A percentile compares a stretch with the other conserved stretches of the same genome.
Conservation (phyloP, 2,113 vertebrate species). For the Nanorana parkeri region DNA sequence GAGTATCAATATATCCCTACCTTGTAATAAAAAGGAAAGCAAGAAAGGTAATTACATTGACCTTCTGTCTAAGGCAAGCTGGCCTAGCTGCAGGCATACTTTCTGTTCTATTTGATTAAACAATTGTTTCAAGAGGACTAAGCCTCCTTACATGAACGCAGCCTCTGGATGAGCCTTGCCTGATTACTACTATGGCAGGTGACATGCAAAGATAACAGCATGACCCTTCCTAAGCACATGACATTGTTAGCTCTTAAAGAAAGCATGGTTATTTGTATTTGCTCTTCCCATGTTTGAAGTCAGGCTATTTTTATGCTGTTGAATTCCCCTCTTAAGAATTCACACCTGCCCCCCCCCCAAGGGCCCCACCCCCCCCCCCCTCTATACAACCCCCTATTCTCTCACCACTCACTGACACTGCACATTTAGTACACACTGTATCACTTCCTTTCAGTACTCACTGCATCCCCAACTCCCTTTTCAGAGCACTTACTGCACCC, state of each 20-base stretch:
- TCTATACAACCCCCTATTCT: too few relatives aligned
- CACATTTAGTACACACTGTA: too few relatives aligned
- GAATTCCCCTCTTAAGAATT: neutral
- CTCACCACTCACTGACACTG: too few relatives aligned
- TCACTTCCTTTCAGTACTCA: too few relatives aligned
- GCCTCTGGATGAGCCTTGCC: neutral
- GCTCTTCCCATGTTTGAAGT: neutral
- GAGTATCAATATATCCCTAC: neutral
- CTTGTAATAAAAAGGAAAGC: neutral
- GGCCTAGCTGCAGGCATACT: conserved; percentile 20
- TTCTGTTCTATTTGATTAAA: conserved; percentile 35
- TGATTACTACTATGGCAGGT: conserved; percentile 17
- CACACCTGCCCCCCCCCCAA: too few relatives aligned
- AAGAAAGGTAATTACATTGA: conserved; percentile 22
- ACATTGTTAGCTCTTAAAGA: neutral
- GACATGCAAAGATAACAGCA: conserved; percentile 17
- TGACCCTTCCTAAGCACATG: neutral
- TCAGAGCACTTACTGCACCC: too few relatives aligned
- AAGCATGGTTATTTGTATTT: neutral
- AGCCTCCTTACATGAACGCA: conserved; percentile 11
- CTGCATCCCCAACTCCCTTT: too few relatives aligned
- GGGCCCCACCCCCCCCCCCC: too few relatives aligned
- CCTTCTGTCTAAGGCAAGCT: neutral
- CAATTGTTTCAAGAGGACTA: conserved; percentile 13
- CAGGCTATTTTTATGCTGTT: neutral